Evolutionary conservation across 2,113 vertebrate genomes (phyloP).

Genomic region (Hemiprocne comata): DNA sequence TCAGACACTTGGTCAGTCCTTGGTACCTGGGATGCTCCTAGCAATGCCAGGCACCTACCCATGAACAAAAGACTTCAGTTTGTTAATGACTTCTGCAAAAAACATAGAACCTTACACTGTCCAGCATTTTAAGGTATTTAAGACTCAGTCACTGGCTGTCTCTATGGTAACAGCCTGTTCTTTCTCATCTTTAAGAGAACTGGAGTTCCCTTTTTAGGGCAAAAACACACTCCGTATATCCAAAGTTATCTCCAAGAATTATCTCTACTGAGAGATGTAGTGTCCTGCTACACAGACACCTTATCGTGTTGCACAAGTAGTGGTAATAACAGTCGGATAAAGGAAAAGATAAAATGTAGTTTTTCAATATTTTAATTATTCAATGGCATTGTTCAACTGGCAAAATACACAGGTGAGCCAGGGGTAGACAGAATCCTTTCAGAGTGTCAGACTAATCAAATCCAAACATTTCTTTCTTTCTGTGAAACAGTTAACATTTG

Average conservation of each 20-base stretch:
- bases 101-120: neutral
- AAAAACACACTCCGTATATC: neutral
- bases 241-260: neutral
- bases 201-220: rapidly evolving
- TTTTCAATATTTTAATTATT: neutral
- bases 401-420: neutral
- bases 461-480: neutral
- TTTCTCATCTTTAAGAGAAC: neutral
- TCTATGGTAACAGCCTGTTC: rapidly evolving
- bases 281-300: too few species aligned
- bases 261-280: neutral
- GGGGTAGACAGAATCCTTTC: neutral
- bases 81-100: too few species aligned
- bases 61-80: neutral
- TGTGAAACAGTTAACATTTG: slow-evolving; percentile 54
- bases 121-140: neutral
- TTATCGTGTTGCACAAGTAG: neutral
- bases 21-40: neutral
- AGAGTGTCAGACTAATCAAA: neutral
- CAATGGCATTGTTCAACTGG: neutral
- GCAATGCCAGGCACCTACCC: neutral
- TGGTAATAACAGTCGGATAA: neutral
- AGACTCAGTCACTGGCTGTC: neutral
- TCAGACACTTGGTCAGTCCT: neutral
- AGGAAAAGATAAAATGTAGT: neutral